Evolutionary conservation across 2,113 vertebrate species (phyloP), one percentile per base, ranked within the genome.

Genomic region (Labeo catla): DNA sequence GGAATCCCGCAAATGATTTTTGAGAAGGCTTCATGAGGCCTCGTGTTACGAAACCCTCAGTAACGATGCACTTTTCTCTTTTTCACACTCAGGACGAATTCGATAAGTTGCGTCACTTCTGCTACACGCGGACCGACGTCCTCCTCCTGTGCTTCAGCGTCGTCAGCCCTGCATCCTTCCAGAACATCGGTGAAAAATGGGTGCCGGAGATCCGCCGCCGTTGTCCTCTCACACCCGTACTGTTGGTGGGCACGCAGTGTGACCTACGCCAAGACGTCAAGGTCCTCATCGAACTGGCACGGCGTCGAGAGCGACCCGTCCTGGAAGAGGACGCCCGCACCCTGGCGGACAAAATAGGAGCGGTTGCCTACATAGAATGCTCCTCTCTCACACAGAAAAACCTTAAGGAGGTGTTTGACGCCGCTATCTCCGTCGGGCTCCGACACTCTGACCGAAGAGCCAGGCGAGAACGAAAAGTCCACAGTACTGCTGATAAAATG

Each of bases 121-220:
- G 96, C 93, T 97, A 96, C 92, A 93, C 93, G 0, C 94, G 95
- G 43, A 94, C 96, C 0, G 96, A 96, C 6, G 93, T 95, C 63
- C 68, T 96, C 85, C 94, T 97, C 79, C 95, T 96, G 34, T 97
- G 96, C 93, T 97, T 97, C 91, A 96, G 96, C 2, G 96, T 97
- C 84, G 96, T 97, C 76, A 95, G 95, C 87, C 96, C 96, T 0
- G 94, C 95, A 3, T 97, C 96, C 85, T 96, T 96, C 89, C 95
- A 96, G 68, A 97, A 96, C 49, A 93, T 96, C 63, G 93, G 92
- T 81, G 95, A 96, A 88, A 96, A 96, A 87, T 96, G 96, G 96
- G 92, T 95, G 3, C 95, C 96, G 0, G 96, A 97, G 88, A 95
- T 96, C 89, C 91, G 93, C 3, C 93, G 93, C 0, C 95, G 95